phyloP scores from a whole-genome alignment of 2,888 invertebrate species.

The Girardia tigrina region DNA sequence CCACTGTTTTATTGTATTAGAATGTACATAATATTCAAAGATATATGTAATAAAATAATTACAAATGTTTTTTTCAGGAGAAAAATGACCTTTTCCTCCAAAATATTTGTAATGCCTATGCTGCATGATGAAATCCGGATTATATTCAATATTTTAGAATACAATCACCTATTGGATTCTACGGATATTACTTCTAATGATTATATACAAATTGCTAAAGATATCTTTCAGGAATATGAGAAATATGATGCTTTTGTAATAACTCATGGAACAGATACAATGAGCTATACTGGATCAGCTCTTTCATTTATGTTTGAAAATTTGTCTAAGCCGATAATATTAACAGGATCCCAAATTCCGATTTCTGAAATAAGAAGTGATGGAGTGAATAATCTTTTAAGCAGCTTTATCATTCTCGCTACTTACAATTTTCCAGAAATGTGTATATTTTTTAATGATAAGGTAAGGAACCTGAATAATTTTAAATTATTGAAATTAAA shows the following conservation, averaged over 20 bases:
- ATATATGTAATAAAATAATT: no score
- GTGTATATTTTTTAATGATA: conserved; percentile 71
- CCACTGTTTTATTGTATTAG: no score
- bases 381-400: conserved; percentile 78
- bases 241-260: conserved; percentile 80
- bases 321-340: conserved; percentile 74
- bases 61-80: no score
- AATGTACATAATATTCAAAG: no score
- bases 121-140: conserved; percentile 52
- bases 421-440: conserved; percentile 75
- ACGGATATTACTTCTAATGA: conserved; percentile 79
- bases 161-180: conserved; percentile 73
- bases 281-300: conserved; percentile 85
- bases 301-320: conserved; percentile 90
- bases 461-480: no score
- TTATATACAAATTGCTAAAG: conserved; percentile 73
- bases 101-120: conserved; percentile 2
- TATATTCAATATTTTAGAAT: conserved; percentile 68
- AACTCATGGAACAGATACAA: conserved; percentile 81
- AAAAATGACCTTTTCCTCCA: no score
- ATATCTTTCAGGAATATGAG: conserved; percentile 56
- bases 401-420: conserved; percentile 75
- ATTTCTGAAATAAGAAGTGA: conserved; percentile 84
- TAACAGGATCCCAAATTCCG: conserved; percentile 83
- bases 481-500: no score